Conservation (phyloP, 1,140 invertebrate species). For the Trachelipus rathkii region DNA sequence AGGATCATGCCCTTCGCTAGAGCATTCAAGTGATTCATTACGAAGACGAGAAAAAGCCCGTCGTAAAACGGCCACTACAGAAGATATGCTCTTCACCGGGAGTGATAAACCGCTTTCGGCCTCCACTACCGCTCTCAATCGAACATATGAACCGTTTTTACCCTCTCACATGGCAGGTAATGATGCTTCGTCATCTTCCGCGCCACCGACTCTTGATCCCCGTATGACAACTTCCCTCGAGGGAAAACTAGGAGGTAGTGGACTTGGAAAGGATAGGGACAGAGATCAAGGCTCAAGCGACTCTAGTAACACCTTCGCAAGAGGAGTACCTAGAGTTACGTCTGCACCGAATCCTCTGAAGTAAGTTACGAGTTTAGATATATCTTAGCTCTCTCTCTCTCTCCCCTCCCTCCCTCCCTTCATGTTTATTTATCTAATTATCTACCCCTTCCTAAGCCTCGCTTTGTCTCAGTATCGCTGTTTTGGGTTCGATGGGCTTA, state of each 20-base stretch:
- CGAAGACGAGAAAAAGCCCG: constrained; percentile 50
- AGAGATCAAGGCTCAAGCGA: not conserved
- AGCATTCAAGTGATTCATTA: constrained; percentile 41
- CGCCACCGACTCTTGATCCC: constrained; percentile 26
- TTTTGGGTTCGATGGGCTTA: too few species aligned
- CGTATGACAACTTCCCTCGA: constrained; percentile 40
- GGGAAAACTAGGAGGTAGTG: constrained; percentile 32
- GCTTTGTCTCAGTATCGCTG: too few species aligned
- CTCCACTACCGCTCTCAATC: not conserved
- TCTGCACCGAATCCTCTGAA: constrained; percentile 39
- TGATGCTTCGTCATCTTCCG: constrained; percentile 14
- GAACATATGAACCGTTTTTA: not conserved
- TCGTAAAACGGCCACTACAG: constrained; percentile 52
- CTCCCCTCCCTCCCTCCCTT: too few species aligned
- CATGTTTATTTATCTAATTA: too few species aligned
- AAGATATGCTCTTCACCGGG: constrained; percentile 52
- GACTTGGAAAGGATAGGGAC: not conserved
- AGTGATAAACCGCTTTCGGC: constrained; percentile 28
- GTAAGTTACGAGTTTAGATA: constrained; percentile 22
- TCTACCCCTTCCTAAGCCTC: too few species aligned
- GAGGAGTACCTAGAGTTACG: constrained; percentile 33
- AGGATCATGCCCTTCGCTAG: constrained; percentile 35
- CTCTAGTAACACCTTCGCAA: constrained; percentile 1
- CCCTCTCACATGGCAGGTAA: not conserved
- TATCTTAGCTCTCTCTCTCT: too few species aligned